These are phyloP conservation scores for Nephrotoma flavescens DNA, from an alignment of 2,888 invertebrate species.

Conservation along the genomic window DNA sequence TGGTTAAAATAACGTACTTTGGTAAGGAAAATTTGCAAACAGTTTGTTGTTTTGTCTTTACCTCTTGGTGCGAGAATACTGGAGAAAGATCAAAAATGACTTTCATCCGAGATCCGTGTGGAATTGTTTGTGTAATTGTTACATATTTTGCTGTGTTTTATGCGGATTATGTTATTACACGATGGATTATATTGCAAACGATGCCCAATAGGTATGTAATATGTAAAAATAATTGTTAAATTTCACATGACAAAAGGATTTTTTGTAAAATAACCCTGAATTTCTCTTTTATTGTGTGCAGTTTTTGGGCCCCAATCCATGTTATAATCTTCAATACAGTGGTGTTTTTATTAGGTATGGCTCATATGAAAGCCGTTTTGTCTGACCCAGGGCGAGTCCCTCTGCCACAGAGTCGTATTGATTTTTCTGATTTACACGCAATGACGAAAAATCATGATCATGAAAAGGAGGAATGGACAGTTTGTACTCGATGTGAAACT, in stretches of 20 bases:
- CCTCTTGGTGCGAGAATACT: not conserved
- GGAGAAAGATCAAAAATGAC: constrained; percentile 29
- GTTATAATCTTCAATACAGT: constrained; percentile 65
- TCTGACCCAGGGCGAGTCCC: constrained; percentile 84
- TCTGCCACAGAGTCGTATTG: constrained; percentile 52
- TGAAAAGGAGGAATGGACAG: constrained; percentile 57
- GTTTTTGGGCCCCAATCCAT: constrained; percentile 70
- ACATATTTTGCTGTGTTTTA: constrained; percentile 70
- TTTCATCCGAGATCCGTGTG: constrained; percentile 70
- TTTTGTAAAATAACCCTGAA: not conserved
- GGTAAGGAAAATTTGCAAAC: not conserved
- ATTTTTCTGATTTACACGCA: constrained; percentile 67
- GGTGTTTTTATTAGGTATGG: constrained; percentile 54
- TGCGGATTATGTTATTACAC: constrained; percentile 74
- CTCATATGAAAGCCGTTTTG: constrained; percentile 71
- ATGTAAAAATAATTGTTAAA: not conserved
- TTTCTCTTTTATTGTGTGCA: constrained; percentile 22
- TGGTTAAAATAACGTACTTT: not conserved
- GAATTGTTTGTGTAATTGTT: constrained; percentile 62
- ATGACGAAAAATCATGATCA: constrained; percentile 33
- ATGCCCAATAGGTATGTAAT: constrained; percentile 58
- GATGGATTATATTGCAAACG: constrained; percentile 68
- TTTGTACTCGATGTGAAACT: constrained; percentile 67
- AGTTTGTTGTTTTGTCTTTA: not conserved
- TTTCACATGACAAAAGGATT: not conserved